Evolutionary conservation across 2,797 vertebrate genomes (phyloP).

Genomic region (Diglossa cyanea): DNA sequence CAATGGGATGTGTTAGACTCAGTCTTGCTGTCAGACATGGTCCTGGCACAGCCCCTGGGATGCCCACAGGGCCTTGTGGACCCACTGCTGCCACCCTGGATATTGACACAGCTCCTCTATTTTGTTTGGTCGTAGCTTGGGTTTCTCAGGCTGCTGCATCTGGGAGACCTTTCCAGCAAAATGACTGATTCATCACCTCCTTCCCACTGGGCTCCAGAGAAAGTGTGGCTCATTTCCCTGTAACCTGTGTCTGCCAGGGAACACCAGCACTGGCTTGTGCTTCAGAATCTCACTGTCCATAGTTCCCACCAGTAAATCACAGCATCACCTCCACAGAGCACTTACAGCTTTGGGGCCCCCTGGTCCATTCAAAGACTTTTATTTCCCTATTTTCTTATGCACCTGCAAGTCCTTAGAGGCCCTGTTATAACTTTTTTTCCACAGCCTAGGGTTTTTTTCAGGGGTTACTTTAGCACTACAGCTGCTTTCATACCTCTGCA

Average conservation of each 20-base stretch:
- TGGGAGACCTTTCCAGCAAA: neutral
- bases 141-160: neutral
- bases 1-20: neutral
- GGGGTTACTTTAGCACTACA: neutral
- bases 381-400: neutral
- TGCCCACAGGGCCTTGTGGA: fast-evolving
- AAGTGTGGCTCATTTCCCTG: neutral
- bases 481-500: neutral
- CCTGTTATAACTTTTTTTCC: neutral
- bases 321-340: neutral
- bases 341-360: neutral
- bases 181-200: neutral
- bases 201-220: neutral
- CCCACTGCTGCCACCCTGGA: fast-evolving
- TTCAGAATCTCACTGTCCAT: neutral
- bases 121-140: neutral
- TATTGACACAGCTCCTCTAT: neutral
- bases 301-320: neutral
- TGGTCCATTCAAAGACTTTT: neutral
- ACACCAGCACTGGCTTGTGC: fast-evolving
- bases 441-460: neutral
- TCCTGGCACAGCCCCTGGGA: neutral
- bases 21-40: neutral
- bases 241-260: neutral
- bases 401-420: neutral